Conservation (phyloP, 1,140 invertebrate species). For the Bactericera cockerelli region DNA sequence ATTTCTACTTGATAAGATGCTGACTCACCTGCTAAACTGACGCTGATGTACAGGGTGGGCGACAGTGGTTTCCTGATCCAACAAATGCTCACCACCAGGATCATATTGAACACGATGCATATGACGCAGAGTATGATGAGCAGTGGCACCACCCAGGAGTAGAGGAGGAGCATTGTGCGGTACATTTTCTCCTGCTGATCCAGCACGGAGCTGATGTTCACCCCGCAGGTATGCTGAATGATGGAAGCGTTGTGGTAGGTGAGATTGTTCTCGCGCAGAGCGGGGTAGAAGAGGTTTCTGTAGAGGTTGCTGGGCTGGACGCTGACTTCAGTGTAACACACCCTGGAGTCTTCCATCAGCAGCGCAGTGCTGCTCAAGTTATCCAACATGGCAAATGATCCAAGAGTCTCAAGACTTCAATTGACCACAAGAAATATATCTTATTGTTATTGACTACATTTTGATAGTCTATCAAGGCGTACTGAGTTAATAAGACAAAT, state of each 20-base stretch:
- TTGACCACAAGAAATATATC: too few relatives aligned
- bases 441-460: too few relatives aligned
- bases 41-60: conserved; percentile 39
- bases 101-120: conserved; percentile 34
- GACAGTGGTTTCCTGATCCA: conserved; percentile 39
- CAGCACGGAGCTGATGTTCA: neutral
- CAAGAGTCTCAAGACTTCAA: too few relatives aligned
- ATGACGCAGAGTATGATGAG: conserved; percentile 33
- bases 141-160: conserved; percentile 17
- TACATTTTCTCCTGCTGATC: neutral
- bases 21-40: conserved; percentile 37
- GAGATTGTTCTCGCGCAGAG: neutral
- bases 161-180: conserved; percentile 8
- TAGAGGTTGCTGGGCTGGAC: neutral
- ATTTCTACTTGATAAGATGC: too few relatives aligned
- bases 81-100: conserved; percentile 33
- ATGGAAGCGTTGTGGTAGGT: neutral
- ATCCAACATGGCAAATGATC: too few relatives aligned
- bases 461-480: too few relatives aligned
- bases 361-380: too few relatives aligned
- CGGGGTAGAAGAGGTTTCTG: neutral
- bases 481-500: too few relatives aligned
- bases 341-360: too few relatives aligned
- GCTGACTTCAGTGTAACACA: too few relatives aligned
- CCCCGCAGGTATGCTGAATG: neutral